Base-by-base conservation (phyloP, 1,140 invertebrate species). In the Paraescarpia echinospica region DNA sequence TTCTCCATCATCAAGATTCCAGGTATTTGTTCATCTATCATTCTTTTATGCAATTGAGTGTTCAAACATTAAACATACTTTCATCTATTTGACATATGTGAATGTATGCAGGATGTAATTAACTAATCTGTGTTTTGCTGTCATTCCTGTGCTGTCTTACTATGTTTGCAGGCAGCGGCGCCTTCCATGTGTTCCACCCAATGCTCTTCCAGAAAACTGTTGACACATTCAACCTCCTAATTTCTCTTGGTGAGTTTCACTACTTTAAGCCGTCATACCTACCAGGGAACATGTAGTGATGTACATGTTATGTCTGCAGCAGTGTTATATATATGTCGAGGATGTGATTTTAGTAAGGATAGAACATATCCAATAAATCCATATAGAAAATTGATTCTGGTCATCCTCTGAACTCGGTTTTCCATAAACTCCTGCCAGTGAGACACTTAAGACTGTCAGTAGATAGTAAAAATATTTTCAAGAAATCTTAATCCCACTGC, bases 171-270 rank as follows among this genome's bases (percentile, higher is more conserved):
- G 97, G 97, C 12, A 97, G 97, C 93, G 96, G 95, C 90, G 96
- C 97, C 4, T 97, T 97, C 94, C 95, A 96, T 88, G 95, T 97
- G 0, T 97, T 97, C 94, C 97, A 97, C 93, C 96, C 97, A 4
- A 96, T 96, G 88, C 94, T 97, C 14, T 97, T 96, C 94, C 94
- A 96, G 35, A 95, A 96, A 93, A 95, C 96, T 0, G 94, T 97
- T 1, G 96, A 97, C 92, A 96, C 96, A 6, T 94, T 97, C 22
- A 96, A 95, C 93, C 93, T 96, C 1, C 93, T 95, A 5, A 94
- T 95, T 18, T 93, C 94, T 34, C 93, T 96, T 34, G 51, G 93
- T 6, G 92, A 95, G 35, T 93, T 35, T 90, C 35, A 77, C 48
- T 51, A 18, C 0, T 77, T 77, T 77, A 77, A 77, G 22, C 8